Base-by-base conservation (phyloP, 2,888 invertebrate genomes). In the Phortica okadai region DNA sequence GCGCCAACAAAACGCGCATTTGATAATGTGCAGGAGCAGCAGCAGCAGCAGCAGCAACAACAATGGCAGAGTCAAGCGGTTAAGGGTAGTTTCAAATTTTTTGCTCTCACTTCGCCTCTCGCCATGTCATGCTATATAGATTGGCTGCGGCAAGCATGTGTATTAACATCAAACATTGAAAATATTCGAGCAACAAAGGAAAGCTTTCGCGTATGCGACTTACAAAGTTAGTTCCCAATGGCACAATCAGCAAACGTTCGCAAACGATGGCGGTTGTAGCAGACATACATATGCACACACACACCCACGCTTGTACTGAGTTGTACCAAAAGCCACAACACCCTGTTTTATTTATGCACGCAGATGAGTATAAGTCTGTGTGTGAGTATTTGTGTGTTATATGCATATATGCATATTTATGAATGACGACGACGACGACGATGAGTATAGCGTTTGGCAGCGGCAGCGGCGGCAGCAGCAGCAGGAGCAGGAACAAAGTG, bases 151-250 rank as follows among this genome's bases (percentile, higher is more conserved):
- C 69, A 64, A 69, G 69, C 25, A 45, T 41, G 50, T 45, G 42
- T 69, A 45, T 69, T 69, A 41, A 69, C 50, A 45, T 69, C 50
- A 69, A 69, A 69, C 69, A 69, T 69, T 44, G 50, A 69, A 69
- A 69, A 16, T 54, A 41, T 56, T 33, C 50, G 8, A 50, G 14
- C 50, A 50, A 50, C 50, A 50, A 50, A 50, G 14, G 6, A 50
- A 6, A 8, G 50, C 2, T 8, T 14, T 11, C 50, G 50, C 50
- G 50, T 11, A 6, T 50, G 1, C 6, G 50, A 50, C 10, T 85
- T 82, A 78, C 79, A 85, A 85, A 86, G 80, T 83, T 73, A 78
- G 72, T 80, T 85, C 88, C 88, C 88, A 86, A 81, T 84, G 88
- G 85, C 82, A 85, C 85, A 85, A 88, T 85, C 85, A 85, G 83